Evolutionary conservation across 2,888 invertebrate species (phyloP).

Genomic region (Dysmachus trigonus): DNA sequence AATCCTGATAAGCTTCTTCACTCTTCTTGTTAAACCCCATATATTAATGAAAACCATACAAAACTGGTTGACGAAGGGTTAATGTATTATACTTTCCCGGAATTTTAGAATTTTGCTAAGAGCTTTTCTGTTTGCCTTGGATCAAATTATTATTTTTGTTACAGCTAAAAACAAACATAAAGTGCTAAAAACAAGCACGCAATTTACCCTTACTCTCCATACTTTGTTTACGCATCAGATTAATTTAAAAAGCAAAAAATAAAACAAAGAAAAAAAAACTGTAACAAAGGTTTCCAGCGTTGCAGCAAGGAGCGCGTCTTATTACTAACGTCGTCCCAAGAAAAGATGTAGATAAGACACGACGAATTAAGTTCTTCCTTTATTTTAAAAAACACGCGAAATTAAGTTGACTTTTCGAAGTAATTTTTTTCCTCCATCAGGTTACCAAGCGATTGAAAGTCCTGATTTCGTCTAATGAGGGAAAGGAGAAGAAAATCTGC

Average conservation of each 20-base stretch:
- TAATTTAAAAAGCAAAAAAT: neutral
- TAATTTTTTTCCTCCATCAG: neutral
- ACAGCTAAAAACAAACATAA: neutral
- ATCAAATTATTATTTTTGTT: neutral
- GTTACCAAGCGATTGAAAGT: neutral
- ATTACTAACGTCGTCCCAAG: neutral
- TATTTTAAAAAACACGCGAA: neutral
- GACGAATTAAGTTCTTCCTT: constrained; percentile 1
- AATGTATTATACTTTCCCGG: neutral
- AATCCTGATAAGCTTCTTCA: neutral
- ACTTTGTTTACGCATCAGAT: neutral
- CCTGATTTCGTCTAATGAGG: neutral
- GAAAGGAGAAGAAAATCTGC: neutral
- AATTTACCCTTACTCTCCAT: neutral
- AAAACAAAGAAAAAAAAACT: neutral
- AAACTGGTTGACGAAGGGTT: neutral
- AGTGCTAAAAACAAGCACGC: neutral
- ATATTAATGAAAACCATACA: neutral
- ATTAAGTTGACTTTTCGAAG: neutral
- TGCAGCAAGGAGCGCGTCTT: neutral
- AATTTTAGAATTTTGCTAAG: neutral
- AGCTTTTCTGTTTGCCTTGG: neutral
- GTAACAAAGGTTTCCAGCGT: neutral
- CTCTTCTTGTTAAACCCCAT: neutral
- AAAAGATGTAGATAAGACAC: constrained; percentile 8